Conservation (phyloP, 2,797 vertebrate genomes). For the Dendrocincla tyrannina region DNA sequence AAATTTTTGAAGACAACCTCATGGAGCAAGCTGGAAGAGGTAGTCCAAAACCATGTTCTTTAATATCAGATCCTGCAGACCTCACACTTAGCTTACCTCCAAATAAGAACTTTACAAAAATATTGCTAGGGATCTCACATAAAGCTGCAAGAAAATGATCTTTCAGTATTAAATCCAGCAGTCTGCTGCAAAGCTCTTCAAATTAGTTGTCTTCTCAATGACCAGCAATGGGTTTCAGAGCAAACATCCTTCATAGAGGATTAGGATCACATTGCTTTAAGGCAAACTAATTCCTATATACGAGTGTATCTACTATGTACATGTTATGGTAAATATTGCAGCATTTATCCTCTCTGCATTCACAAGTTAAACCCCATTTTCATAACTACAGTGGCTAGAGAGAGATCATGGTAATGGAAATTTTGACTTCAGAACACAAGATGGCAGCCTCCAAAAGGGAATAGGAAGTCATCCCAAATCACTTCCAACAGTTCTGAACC, state of each 20-base stretch:
- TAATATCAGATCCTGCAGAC: background rate
- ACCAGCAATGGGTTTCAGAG: background rate
- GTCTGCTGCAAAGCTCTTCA: background rate
- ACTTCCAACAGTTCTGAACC: background rate
- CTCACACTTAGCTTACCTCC: background rate
- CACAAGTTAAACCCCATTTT: background rate
- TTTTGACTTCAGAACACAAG: conserved; percentile 57
- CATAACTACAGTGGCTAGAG: background rate
- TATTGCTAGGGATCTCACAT: background rate
- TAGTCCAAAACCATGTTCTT: background rate
- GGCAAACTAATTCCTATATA: background rate
- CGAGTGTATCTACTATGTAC: background rate
- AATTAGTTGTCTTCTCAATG: background rate
- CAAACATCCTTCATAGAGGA: background rate
- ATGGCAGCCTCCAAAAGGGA: conserved; percentile 65
- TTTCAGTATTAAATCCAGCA: background rate
- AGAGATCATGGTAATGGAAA: background rate
- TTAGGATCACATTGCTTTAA: background rate
- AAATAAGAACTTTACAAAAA: background rate
- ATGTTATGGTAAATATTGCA: background rate
- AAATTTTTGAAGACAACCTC: background rate
- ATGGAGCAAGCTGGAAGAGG: background rate
- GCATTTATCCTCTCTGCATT: background rate
- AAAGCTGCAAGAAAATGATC: background rate
- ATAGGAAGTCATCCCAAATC: background rate